Evolutionary conservation across 2,797 vertebrate genomes (phyloP).

Genomic region (Acropternis orthonyx): DNA sequence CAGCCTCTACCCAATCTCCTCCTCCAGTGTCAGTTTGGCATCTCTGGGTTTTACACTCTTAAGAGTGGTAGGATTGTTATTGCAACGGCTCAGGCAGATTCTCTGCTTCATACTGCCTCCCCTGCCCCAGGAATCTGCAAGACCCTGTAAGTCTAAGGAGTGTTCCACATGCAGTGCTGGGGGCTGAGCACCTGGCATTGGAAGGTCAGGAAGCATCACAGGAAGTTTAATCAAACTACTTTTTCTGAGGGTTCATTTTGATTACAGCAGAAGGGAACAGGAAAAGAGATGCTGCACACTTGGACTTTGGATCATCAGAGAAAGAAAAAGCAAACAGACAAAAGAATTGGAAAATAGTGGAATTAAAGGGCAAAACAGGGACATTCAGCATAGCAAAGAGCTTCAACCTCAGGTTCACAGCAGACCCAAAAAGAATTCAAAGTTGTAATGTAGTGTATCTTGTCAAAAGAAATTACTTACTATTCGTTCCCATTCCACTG

Average conservation of each 20-base stretch:
- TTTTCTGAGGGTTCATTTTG: background rate
- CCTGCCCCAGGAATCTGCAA: background rate
- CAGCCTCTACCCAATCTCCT: background rate
- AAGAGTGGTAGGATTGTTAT: background rate
- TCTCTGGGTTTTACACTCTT: background rate
- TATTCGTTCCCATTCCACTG: background rate
- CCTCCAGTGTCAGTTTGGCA: background rate
- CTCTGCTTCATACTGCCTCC: background rate
- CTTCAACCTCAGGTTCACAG: background rate
- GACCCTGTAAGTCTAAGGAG: background rate
- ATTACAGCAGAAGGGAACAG: slow-evolving; percentile 3
- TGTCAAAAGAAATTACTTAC: background rate
- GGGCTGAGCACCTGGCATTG: slow-evolving; percentile 32
- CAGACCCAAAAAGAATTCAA: background rate
- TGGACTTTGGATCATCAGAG: background rate
- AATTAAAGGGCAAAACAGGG: background rate
- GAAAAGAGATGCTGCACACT: background rate
- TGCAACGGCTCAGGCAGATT: background rate
- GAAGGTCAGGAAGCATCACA: slow-evolving; percentile 13
- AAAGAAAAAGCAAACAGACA: background rate
- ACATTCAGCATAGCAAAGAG: background rate
- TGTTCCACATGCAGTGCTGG: background rate
- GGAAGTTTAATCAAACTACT: background rate
- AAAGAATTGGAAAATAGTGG: background rate
- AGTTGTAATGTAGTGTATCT: background rate